Conservation (phyloP, 2,888 invertebrate genomes). For the Andrena fulva region DNA sequence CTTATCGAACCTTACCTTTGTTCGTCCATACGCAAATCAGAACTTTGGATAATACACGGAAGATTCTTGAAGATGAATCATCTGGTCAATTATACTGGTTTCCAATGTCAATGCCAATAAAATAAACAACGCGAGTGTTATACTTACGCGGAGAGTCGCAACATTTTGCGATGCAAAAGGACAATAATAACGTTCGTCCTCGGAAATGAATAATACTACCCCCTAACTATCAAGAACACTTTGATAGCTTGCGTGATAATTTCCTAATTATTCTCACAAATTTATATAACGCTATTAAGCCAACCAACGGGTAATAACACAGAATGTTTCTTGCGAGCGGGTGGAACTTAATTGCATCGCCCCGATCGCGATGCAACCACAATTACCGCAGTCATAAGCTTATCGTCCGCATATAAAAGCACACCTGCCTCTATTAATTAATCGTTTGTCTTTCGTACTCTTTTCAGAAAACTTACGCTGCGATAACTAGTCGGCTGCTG, state of each 20-base stretch:
- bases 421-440: background rate
- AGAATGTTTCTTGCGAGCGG: background rate
- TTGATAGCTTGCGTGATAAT: conserved; percentile 34
- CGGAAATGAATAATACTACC: conserved; percentile 49
- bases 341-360: conserved; percentile 21
- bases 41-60: conserved; percentile 76
- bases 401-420: conserved; percentile 10
- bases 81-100: conserved; percentile 70
- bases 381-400: conserved; percentile 22
- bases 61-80: conserved; percentile 74
- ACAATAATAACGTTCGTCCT: conserved; percentile 44
- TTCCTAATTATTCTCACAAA: conserved; percentile 39
- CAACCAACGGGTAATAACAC: conserved; percentile 14
- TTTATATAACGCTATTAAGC: conserved; percentile 25
- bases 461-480: conserved; percentile 78
- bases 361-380: conserved; percentile 6
- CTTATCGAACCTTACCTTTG: conserved; percentile 78
- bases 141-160: conserved; percentile 72
- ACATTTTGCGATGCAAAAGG: conserved; percentile 47
- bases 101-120: conserved; percentile 71
- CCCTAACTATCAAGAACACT: conserved; percentile 51
- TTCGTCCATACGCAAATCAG: conserved; percentile 74
- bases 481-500: conserved; percentile 80
- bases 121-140: conserved; percentile 73
- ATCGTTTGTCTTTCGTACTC: background rate